Percentiles rank a stretch among this genome's conserved stretches.
Evolutionary conservation across 2,888 invertebrate genomes (phyloP).

Genomic region (Halocaridina rubra): DNA sequence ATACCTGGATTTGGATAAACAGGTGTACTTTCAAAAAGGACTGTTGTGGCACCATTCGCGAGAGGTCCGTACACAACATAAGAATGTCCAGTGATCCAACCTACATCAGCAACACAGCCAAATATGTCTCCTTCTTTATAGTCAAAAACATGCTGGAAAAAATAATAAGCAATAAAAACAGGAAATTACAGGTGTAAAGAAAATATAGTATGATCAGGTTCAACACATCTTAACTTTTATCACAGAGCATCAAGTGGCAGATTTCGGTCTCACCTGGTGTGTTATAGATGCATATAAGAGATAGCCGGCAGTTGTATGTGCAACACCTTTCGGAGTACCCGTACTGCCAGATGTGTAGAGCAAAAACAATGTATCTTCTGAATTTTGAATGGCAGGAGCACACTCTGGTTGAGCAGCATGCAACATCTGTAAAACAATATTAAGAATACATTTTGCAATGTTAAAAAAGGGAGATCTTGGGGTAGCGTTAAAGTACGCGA

Average conservation of each 20-base stretch:
- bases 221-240: too few relatives aligned
- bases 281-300: conserved; percentile 65
- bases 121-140: conserved; percentile 69
- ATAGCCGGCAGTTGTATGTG: conserved; percentile 65
- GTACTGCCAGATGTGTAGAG: conserved; percentile 73
- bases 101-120: conserved; percentile 72
- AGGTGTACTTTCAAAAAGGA: conserved; percentile 72
- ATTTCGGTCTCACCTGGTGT: conserved; percentile 64
- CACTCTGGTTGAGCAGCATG: conserved; percentile 66
- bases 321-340: conserved; percentile 70
- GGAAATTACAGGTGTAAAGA: too few relatives aligned
- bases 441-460: too few relatives aligned
- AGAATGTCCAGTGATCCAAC: conserved; percentile 71
- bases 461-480: too few relatives aligned
- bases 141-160: conserved; percentile 70
- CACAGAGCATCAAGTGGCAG: too few relatives aligned
- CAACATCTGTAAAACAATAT: too few relatives aligned
- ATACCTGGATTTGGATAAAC: conserved; percentile 71
- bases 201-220: too few relatives aligned
- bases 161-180: too few relatives aligned
- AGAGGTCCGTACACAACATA: conserved; percentile 72
- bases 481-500: too few relatives aligned
- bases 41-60: conserved; percentile 70
- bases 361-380: conserved; percentile 71
- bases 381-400: conserved; percentile 68